Base-by-base conservation (phyloP, 2,797 vertebrate genomes). In the Cynopterus sphinx region DNA sequence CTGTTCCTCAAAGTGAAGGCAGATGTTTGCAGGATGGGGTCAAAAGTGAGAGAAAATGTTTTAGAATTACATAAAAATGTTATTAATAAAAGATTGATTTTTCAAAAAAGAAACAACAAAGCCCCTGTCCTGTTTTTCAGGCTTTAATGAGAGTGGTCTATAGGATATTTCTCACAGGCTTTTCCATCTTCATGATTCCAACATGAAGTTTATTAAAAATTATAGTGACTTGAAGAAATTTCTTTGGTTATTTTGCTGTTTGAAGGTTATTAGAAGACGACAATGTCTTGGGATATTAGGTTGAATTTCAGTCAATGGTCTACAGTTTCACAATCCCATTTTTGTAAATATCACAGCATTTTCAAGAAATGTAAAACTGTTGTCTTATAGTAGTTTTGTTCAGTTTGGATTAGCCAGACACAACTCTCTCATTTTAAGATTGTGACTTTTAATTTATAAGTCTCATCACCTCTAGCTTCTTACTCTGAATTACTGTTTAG, bases 1-100 rank as follows among this genome's bases (percentile, higher is more conserved):
- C 53, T 33, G 26, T 82, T 92, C 74, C 92, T 71, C 87, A 84
- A 59, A 93, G 49, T 86, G 61, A 90, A 96, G 82, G 70, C 78
- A 94, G 87, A 94, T 96, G 71, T 86, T 65, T 84, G 49, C 13
- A 74, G 22, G 19, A 68, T 51, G 49, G 28, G 83, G 55, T 51
- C 41, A 10, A 75, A 22, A 26, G 5, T 53, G 33, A 87, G 41
- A 70, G 57, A 57, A 86, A 73, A 15, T 17, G 33, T 88, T 88
- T 79, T 51, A 79, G 21, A 26, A 41, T 81, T 31, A 31, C 21
- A n/a, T 67, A 78, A 61, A 79, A 87, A 86, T 71, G 68, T 59
- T 70, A 70, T 78, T 79, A 81, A 79, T 63, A 79, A 55, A 81
- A 93, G 1, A n/a, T 24, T n/a, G 83, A 26, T 53, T 31, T 75